Evolutionary conservation across 2,113 vertebrate species (phyloP).

Genomic region (Calyptomena viridis): DNA sequence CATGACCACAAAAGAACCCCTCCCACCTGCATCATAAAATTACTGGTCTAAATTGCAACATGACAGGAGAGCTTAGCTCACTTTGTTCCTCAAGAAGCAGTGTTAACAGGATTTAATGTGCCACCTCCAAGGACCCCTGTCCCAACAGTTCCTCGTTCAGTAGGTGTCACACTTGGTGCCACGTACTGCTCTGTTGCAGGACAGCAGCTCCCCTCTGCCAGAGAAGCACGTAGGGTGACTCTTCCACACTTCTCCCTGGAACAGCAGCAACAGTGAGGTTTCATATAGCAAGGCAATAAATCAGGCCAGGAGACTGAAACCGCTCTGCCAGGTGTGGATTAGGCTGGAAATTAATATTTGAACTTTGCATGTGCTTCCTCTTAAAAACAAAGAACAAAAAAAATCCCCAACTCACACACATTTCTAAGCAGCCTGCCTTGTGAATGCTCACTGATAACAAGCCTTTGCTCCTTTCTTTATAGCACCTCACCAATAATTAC

Average conservation of each 20-base stretch:
- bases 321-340: background rate
- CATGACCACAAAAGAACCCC: background rate
- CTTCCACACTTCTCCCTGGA: background rate
- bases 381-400: background rate
- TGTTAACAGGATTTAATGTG: background rate
- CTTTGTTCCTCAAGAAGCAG: background rate
- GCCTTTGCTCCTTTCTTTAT: background rate
- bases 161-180: background rate
- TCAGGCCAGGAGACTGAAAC: background rate
- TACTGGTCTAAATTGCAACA: background rate
- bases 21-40: background rate
- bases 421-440: background rate
- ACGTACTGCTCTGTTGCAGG: background rate
- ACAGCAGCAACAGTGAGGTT: background rate
- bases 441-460: background rate
- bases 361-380: background rate
- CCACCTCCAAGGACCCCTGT: background rate
- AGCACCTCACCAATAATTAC: background rate
- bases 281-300: background rate
- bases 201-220: background rate
- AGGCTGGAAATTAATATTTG: background rate
- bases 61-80: background rate
- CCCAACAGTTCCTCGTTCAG: accelerated
- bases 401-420: background rate
- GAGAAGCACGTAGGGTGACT: accelerated